Percentiles rank a stretch among this genome's conserved stretches.
phyloP scores from a whole-genome alignment of 2,888 invertebrate species.

The Esperia sulphurella region DNA sequence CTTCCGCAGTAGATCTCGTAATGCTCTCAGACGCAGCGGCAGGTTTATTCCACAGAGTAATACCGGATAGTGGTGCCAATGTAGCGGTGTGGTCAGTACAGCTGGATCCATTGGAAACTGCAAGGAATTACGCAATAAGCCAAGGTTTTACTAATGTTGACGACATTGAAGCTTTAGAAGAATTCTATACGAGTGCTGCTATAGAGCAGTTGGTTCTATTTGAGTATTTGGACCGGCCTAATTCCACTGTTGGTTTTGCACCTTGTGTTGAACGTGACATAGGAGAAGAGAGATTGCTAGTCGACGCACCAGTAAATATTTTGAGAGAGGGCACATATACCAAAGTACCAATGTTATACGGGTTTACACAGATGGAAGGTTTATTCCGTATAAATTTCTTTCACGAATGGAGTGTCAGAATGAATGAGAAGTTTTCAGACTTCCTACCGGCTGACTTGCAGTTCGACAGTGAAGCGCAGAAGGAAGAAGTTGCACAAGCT shows the following conservation, averaged over 20 bases:
- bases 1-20: conserved; percentile 35
- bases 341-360: conserved; percentile 40
- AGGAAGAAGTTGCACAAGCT: conserved; percentile 23
- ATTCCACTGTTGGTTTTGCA: conserved; percentile 17
- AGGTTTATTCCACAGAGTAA: conserved; percentile 39
- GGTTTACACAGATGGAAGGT: conserved; percentile 48
- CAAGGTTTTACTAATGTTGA: conserved; percentile 27
- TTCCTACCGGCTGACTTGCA: conserved; percentile 44
- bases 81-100: conserved; percentile 31
- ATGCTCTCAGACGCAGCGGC: conserved; percentile 32
- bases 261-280: conserved; percentile 22
- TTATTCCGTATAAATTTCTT: conserved; percentile 22
- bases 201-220: conserved; percentile 26
- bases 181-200: conserved; percentile 36
- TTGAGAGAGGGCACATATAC: conserved; percentile 26
- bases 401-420: conserved; percentile 29
- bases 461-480: conserved; percentile 28
- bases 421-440: conserved; percentile 46
- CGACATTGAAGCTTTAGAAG: conserved; percentile 33
- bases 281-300: conserved; percentile 29
- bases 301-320: conserved; percentile 36
- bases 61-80: conserved; percentile 41
- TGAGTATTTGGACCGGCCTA: conserved; percentile 16
- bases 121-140: conserved; percentile 29
- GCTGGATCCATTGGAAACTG: conserved; percentile 33